These are phyloP conservation scores for Heliconius congener DNA, from an alignment of 1,140 invertebrate species.

Conservation along the genomic window DNA sequence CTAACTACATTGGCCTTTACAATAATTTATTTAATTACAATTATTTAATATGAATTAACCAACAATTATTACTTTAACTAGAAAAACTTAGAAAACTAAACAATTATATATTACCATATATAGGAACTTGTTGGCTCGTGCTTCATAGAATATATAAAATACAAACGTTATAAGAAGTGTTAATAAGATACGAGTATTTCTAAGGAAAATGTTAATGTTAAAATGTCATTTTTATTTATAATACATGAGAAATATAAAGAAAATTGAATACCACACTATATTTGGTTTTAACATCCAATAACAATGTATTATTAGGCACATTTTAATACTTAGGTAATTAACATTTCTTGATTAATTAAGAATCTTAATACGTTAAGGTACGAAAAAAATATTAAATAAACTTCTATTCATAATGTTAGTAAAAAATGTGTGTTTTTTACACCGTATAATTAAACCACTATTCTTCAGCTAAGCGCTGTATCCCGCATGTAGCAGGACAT, in stretches of 20 bases:
- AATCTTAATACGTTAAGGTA: no score
- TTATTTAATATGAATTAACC: background rate
- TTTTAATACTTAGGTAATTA: no score
- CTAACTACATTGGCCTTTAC: background rate
- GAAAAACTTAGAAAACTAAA: slow-evolving; percentile 3
- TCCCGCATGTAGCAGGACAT: no score
- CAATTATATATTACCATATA: background rate
- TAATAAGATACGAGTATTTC: background rate
- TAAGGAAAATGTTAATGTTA: background rate
- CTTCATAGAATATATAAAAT: no score
- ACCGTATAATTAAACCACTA: no score
- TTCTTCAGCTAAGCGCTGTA: no score
- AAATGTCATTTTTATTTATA: slow-evolving; percentile 4
- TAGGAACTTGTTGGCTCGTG: background rate
- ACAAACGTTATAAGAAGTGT: background rate
- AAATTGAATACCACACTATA: background rate
- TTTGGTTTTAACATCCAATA: background rate
- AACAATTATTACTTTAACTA: background rate
- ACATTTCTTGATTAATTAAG: no score
- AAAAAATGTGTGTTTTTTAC: no score
- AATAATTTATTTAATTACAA: background rate
- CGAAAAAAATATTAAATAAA: no score
- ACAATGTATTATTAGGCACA: background rate
- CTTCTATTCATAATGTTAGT: no score
- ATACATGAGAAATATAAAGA: background rate